Evolutionary conservation across 1,140 invertebrate genomes (phyloP).

Genomic region (Calycopis cecrops): DNA sequence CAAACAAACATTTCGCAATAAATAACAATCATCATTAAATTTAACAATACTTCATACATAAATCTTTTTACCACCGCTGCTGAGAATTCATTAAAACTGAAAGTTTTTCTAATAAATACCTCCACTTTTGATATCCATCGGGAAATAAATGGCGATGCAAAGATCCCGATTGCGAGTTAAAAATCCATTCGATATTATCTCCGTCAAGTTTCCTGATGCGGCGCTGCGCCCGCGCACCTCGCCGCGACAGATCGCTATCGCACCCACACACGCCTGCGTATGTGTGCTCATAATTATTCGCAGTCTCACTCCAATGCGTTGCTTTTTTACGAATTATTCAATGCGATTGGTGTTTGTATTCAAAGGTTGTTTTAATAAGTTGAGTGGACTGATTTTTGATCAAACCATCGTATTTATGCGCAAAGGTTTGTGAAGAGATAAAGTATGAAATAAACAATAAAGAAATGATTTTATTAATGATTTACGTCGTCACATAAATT

Average conservation of each 20-base stretch:
- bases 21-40: too few species aligned
- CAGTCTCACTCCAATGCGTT: conserved; percentile 7
- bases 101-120: neutral
- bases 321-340: conserved; percentile 8
- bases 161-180: conserved; percentile 3
- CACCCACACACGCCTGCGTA: neutral
- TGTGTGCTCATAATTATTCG: conserved; percentile 4
- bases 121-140: conserved; percentile 1
- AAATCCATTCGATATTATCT: neutral
- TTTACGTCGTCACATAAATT: too few species aligned
- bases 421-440: too few species aligned
- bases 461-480: too few species aligned
- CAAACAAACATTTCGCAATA: too few species aligned
- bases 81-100: conserved; percentile 5
- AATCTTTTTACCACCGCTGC: conserved; percentile 3
- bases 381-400: too few species aligned
- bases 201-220: conserved; percentile 4
- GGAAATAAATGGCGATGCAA: neutral
- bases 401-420: too few species aligned
- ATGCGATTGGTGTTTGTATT: conserved; percentile 9
- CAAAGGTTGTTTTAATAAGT: neutral
- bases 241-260: conserved; percentile 3
- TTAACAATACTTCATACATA: neutral
- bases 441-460: too few species aligned
- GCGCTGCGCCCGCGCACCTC: neutral